phyloP scores from a whole-genome alignment of 1,140 invertebrate genomes.

The Drosophila lowei region DNA sequence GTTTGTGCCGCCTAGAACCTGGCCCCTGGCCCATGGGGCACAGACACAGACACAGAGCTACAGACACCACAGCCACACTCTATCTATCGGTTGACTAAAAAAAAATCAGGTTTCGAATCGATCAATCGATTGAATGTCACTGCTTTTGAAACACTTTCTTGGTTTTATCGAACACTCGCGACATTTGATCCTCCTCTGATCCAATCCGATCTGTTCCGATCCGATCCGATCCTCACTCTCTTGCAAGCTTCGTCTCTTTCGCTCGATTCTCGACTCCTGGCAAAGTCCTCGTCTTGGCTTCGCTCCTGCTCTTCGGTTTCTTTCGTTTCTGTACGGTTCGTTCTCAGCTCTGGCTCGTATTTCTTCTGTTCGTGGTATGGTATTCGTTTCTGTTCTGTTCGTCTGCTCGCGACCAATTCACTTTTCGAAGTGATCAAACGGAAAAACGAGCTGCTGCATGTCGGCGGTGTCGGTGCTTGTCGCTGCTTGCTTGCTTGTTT shows the following conservation, averaged over 20 bases:
- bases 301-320: constrained; percentile 15
- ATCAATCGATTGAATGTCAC: constrained; percentile 49
- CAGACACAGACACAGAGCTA: constrained; percentile 9
- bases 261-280: constrained; percentile 23
- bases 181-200: constrained; percentile 9
- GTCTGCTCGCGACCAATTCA: constrained; percentile 68
- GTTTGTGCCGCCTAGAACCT: constrained; percentile 34
- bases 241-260: constrained; percentile 33
- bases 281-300: constrained; percentile 7
- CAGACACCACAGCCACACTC: constrained; percentile 34
- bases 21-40: constrained; percentile 26
- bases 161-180: constrained; percentile 40
- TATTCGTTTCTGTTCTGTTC: constrained; percentile 25
- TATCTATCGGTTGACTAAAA: constrained; percentile 15
- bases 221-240: not conserved
- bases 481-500: constrained; percentile 6
- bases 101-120: constrained; percentile 61
- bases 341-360: not conserved
- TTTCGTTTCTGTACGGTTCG: not conserved
- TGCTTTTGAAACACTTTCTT: constrained; percentile 29
- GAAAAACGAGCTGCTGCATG: constrained; percentile 48
- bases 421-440: constrained; percentile 79
- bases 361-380: constrained; percentile 4
- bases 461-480: constrained; percentile 38
- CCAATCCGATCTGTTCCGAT: too few species aligned